Evolutionary conservation across 2,113 vertebrate genomes (phyloP), one percentile per base, ranked within the genome.

Genomic region (Alligator mississippiensis): DNA sequence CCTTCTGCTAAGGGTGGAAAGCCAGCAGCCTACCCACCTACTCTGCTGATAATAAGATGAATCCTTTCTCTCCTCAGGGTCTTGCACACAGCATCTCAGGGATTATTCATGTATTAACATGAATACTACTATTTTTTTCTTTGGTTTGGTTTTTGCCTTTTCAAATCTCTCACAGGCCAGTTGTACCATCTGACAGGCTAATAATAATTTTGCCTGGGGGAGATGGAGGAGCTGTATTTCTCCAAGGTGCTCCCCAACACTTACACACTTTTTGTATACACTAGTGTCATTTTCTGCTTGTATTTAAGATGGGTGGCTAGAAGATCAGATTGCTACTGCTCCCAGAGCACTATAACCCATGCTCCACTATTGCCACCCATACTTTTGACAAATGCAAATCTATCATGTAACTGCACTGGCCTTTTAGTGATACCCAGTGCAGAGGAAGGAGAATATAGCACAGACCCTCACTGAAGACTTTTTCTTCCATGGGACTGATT

Each of bases 401-500:
- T 13, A 85, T 55, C 2, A 7, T 27, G 55, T 80, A 34, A 79
- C 80, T 79, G 30, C 13, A 18, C 19, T 12, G 21, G 6, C 30
- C 22, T 24, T 82, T 34, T 11, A 93, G 22, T 70, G 1, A 0
- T 28, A 4, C 58, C 81, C 0, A 0, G 25, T 64, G 85, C 2
- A 1, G 83, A 55, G 17, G 21, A 76, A 81, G 25, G 82, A 89
- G 61, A 3, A 85, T 18, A 75, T 84, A 30, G 21, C 0, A 0
- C 66, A 75, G 84, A 18, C 16, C 55, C 57, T 18, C 79, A 12
- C 27, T 87, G 60, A 79, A 77, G 30, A 19, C 34, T 6, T 80
- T 88, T 77, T 28, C 30, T 82, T 59, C 64, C 81, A 80, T 61
- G 75, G 57, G 38, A 76, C 22, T 84, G 61, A 47, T 0, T 0